These are phyloP conservation scores for Lysandra bellargus DNA, from an alignment of 2,888 invertebrate genomes.

Conservation along the genomic window DNA sequence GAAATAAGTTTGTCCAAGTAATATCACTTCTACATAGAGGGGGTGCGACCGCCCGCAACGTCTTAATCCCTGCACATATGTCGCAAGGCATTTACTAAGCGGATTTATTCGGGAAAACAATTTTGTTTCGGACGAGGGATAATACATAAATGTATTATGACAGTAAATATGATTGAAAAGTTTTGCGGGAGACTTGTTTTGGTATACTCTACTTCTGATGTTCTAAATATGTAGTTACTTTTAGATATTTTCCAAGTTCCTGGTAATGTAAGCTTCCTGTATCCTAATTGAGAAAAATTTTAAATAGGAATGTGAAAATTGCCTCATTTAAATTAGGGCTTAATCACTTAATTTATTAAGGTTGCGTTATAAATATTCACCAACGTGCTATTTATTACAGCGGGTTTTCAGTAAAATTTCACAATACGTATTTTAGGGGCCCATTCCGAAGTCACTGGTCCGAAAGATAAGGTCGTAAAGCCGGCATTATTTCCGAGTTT, in stretches of 20 bases:
- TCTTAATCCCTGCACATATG: constrained; percentile 71
- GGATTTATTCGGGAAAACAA: constrained; percentile 60
- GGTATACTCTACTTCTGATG: neutral
- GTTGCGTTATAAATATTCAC: neutral
- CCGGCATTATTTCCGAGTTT: constrained; percentile 18
- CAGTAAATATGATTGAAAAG: constrained; percentile 1
- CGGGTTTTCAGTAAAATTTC: neutral
- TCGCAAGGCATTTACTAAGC: constrained; percentile 66
- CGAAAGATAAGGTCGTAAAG: constrained; percentile 27
- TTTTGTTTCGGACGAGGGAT: constrained; percentile 40
- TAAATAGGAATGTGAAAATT: neutral
- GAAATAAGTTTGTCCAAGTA: constrained; percentile 44
- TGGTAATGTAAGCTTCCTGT: too few relatives aligned
- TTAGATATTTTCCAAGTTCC: neutral
- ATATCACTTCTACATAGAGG: constrained; percentile 41
- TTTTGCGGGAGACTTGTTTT: neutral
- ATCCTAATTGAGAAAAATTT: too few relatives aligned
- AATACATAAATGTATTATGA: neutral
- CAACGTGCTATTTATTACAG: neutral
- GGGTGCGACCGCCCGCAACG: constrained; percentile 54
- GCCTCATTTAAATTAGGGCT: neutral
- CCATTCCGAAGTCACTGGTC: constrained; percentile 19
- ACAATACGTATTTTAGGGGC: constrained; percentile 8
- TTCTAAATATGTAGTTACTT: neutral
- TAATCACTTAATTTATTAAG: neutral